These are phyloP conservation scores for Bradypus variegatus DNA, from an alignment of 2,797 vertebrate species.

Conservation along the genomic window DNA sequence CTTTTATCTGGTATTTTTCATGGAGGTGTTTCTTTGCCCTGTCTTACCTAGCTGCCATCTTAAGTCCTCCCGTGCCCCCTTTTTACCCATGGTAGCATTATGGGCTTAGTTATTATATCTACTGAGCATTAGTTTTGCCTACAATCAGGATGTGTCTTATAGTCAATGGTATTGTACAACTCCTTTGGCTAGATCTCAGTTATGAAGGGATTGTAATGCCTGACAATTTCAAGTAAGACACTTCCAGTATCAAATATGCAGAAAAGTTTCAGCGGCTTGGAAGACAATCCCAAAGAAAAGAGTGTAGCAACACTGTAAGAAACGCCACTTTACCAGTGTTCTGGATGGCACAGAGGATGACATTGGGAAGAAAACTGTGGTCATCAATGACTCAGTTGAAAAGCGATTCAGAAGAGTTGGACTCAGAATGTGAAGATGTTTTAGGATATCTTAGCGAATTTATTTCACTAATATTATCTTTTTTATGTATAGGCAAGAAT, in stretches of 20 bases:
- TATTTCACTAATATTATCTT: background rate
- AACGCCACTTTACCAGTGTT: background rate
- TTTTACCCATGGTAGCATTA: background rate
- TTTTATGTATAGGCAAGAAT: background rate
- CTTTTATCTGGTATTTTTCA: too few species aligned
- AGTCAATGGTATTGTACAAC: background rate
- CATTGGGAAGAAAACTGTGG: background rate
- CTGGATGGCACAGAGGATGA: background rate
- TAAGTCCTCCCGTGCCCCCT: background rate
- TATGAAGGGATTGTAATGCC: background rate
- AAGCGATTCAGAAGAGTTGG: constrained; percentile 12
- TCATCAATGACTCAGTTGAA: background rate
- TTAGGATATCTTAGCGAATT: background rate
- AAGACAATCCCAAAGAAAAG: background rate
- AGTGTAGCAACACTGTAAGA: background rate
- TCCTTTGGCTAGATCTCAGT: background rate
- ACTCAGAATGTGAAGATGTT: background rate
- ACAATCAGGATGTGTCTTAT: background rate
- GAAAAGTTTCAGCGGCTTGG: background rate
- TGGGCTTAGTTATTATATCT: background rate
- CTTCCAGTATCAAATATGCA: background rate
- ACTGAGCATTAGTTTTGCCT: background rate
- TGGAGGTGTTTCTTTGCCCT: too few species aligned
- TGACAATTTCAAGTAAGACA: constrained; percentile 13
- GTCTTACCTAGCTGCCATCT: too few species aligned